Evolutionary conservation across 2,888 invertebrate genomes (phyloP).

Genomic region (Andrena bicolor): DNA sequence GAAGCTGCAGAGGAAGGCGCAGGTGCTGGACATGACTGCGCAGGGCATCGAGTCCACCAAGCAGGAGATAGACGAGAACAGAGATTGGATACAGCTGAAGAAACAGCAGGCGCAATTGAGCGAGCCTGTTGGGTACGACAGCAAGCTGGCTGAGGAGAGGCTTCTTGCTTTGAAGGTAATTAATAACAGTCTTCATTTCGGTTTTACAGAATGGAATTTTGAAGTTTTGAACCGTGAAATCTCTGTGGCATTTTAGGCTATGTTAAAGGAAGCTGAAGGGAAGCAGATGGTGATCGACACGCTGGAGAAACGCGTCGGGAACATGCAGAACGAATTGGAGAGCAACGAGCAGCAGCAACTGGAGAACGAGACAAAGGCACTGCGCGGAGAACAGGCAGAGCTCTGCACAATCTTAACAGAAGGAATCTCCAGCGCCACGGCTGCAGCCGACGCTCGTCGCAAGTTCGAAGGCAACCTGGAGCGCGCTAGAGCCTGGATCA

Average conservation of each 20-base stretch:
- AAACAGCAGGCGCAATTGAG: conserved; percentile 89
- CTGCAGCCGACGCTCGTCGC: conserved; percentile 89
- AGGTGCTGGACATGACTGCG: conserved; percentile 93
- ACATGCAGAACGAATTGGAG: conserved; percentile 94
- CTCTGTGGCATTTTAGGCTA: conserved; percentile 83
- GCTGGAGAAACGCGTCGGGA: conserved; percentile 92
- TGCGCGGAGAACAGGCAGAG: conserved; percentile 91
- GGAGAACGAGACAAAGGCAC: conserved; percentile 90
- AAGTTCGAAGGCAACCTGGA: conserved; percentile 93
- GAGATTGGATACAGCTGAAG: conserved; percentile 93
- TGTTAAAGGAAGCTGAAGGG: conserved; percentile 93
- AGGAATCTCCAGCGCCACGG: conserved; percentile 90
- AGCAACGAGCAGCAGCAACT: conserved; percentile 93
- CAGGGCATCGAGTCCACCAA: conserved; percentile 93
- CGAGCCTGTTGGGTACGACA: conserved; percentile 91
- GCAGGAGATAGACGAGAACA: conserved; percentile 92
- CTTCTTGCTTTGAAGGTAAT: conserved; percentile 89
- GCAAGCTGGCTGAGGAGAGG: conserved; percentile 91
- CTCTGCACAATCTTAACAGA: conserved; percentile 90
- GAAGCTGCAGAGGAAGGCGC: conserved; percentile 93
- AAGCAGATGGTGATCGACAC: conserved; percentile 94
- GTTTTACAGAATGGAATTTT: too few species aligned
- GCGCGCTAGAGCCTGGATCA: conserved; percentile 93
- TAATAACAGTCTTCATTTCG: conserved; percentile 10
- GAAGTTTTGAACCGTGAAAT: background rate